Percentiles rank a stretch among this genome's conserved stretches.
These are phyloP conservation scores for Campoletis sonorensis DNA, from an alignment of 1,140 invertebrate species.

Conservation along the genomic window DNA sequence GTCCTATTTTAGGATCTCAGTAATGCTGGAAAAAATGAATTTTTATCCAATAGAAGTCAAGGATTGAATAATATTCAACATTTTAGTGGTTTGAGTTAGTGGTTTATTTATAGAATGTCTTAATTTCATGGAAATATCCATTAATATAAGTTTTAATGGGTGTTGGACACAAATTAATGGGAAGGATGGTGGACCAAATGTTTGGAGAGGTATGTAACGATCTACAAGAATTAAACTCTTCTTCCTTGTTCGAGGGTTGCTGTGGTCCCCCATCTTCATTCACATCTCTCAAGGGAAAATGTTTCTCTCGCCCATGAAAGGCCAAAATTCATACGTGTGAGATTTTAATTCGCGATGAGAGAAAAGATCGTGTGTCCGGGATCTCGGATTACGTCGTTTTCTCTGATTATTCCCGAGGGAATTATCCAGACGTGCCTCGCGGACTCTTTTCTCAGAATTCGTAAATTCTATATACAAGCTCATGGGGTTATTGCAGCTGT, in stretches of 20 bases:
- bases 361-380: conserved; percentile 33
- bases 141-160: neutral
- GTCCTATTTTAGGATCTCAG: too few relatives aligned
- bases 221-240: neutral
- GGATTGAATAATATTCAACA: neutral
- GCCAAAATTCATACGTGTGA: conserved; percentile 48
- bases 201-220: conserved; percentile 4
- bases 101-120: neutral
- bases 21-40: too few relatives aligned
- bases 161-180: conserved; percentile 2
- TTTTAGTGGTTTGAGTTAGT: neutral
- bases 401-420: conserved; percentile 55
- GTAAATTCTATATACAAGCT: neutral
- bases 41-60: too few relatives aligned
- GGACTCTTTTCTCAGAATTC: conserved; percentile 18
- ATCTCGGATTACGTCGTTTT: conserved; percentile 48
- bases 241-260: neutral
- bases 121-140: neutral
- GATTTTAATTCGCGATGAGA: conserved; percentile 63
- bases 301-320: conserved; percentile 12
- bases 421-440: conserved; percentile 38
- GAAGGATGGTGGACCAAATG: neutral
- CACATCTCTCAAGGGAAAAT: conserved; percentile 10
- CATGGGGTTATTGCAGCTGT: conserved; percentile 8
- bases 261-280: neutral